These are phyloP conservation scores for Amphimallon solstitiale DNA, from an alignment of 2,888 invertebrate species.

Conservation along the genomic window DNA sequence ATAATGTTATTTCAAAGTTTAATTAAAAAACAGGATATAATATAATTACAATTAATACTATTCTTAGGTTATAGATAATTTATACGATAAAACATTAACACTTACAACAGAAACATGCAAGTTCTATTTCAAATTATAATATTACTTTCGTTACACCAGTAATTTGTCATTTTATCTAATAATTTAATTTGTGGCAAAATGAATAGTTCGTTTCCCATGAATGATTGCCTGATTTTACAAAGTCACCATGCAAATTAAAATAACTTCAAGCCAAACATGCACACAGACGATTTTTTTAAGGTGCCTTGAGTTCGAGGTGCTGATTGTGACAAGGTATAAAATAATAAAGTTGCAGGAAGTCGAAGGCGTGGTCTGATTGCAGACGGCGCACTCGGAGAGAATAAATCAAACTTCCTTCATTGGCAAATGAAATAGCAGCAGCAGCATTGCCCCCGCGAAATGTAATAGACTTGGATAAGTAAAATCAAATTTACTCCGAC, in stretches of 20 bases:
- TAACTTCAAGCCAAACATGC: background rate
- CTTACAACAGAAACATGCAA: too few relatives aligned
- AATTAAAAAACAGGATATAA: too few relatives aligned
- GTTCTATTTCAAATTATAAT: too few relatives aligned
- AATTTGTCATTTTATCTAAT: too few relatives aligned
- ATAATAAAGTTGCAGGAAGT: slow-evolving; percentile 42
- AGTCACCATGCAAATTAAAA: background rate
- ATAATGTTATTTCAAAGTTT: too few relatives aligned
- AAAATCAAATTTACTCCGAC: slow-evolving; percentile 39
- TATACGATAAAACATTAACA: too few relatives aligned
- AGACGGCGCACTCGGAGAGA: slow-evolving; percentile 39
- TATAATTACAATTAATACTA: too few relatives aligned
- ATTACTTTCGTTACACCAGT: too few relatives aligned
- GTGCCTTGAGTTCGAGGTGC: slow-evolving; percentile 16
- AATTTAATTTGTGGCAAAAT: too few relatives aligned
- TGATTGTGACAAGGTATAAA: slow-evolving; percentile 36
- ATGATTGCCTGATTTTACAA: too few relatives aligned
- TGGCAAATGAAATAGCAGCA: slow-evolving; percentile 38
- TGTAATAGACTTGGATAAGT: slow-evolving; percentile 41
- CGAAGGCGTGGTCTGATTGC: slow-evolving; percentile 40
- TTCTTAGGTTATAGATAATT: too few relatives aligned
- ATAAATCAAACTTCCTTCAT: slow-evolving; percentile 42
- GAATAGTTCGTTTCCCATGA: too few relatives aligned
- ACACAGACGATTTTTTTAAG: background rate
- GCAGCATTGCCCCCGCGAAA: slow-evolving; percentile 28